Evolutionary conservation across 92 coral and sea anemone species (phyloP).

Genomic region (Zoanthus solanderi): DNA sequence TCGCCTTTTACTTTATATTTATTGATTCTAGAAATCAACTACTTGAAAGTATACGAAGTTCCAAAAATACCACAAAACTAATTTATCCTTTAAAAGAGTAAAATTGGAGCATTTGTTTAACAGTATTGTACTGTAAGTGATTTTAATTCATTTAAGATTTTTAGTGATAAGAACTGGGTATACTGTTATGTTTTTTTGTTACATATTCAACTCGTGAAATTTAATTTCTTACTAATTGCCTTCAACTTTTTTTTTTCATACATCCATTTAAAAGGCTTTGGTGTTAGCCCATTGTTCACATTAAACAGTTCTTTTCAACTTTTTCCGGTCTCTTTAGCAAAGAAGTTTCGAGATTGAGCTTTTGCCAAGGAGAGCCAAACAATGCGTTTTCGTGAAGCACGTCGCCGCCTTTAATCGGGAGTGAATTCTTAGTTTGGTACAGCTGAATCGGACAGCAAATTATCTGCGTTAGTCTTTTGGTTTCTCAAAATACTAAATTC

Average conservation of each 20-base stretch:
- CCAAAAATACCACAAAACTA: background rate
- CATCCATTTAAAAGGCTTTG: constrained; percentile 43
- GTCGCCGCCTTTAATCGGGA: constrained; percentile 1
- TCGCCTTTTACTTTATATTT: background rate
- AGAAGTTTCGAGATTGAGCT: constrained; percentile 35
- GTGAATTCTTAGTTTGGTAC: background rate
- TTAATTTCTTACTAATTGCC: constrained; percentile 35
- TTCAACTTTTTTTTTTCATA: constrained; percentile 1
- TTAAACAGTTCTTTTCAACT: constrained; percentile 43
- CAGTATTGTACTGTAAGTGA: background rate
- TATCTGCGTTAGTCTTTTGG: background rate
- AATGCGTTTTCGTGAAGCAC: background rate
- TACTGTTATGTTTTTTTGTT: background rate
- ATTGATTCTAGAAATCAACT: background rate
- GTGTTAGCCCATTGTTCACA: constrained; percentile 22
- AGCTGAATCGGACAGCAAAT: constrained; percentile 3
- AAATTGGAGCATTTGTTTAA: background rate
- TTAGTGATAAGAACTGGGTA: background rate
- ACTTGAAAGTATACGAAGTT: background rate
- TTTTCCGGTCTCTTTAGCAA: constrained; percentile 51
- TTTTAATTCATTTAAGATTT: background rate
- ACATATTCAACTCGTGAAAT: constrained; percentile 19
- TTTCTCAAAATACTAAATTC: background rate
- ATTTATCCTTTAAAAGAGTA: background rate
- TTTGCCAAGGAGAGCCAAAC: background rate